phyloP scores from a whole-genome alignment of 2,113 vertebrate genomes.

The Tragelaphus buxtoni region DNA sequence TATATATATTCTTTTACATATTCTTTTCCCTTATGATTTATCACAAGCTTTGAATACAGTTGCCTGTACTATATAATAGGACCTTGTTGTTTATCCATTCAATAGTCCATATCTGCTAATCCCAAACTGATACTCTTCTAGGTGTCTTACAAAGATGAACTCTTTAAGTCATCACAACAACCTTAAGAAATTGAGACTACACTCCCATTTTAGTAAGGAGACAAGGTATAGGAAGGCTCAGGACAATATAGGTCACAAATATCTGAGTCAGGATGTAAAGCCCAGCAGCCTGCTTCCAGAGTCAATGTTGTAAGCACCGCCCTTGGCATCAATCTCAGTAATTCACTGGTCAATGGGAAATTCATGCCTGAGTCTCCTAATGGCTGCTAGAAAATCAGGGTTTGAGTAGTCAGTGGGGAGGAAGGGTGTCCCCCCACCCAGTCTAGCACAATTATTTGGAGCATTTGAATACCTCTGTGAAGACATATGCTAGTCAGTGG shows the following conservation, averaged over 20 bases:
- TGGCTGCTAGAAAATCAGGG: neutral
- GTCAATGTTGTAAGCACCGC: accelerated
- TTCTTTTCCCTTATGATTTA: neutral
- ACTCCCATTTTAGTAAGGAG: neutral
- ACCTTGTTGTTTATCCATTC: neutral
- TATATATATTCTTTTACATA: neutral
- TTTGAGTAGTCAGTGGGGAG: neutral
- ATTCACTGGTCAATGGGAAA: neutral
- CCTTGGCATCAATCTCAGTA: neutral
- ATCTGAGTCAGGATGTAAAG: neutral
- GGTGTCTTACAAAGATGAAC: neutral
- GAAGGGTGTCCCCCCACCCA: neutral
- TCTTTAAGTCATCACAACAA: neutral
- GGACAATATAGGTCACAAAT: neutral
- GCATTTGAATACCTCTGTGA: neutral
- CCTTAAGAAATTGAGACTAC: neutral
- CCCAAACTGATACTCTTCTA: neutral
- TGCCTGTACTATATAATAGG: neutral
- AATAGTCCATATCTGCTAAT: neutral
- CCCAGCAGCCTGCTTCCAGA: neutral
- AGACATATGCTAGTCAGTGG: neutral
- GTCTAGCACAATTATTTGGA: neutral
- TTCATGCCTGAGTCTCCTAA: neutral
- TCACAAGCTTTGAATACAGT: neutral
- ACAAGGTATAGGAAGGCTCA: neutral